phyloP scores from a whole-genome alignment of 1,140 invertebrate species.

The Eurosta solidaginis region DNA sequence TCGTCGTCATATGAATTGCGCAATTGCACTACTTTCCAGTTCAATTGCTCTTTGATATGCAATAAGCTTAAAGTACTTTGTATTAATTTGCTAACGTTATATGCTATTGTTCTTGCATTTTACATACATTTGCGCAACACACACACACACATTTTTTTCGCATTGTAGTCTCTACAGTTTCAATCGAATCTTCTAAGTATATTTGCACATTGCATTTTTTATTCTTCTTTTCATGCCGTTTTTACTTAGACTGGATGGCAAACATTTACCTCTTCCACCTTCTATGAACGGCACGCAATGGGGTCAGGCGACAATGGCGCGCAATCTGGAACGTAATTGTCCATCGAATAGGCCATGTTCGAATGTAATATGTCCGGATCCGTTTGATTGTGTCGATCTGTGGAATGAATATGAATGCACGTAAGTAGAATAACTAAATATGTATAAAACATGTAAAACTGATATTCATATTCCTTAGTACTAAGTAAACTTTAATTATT shows the following conservation, averaged over 20 bases:
- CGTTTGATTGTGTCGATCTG: constrained; percentile 70
- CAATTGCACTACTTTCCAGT: too few relatives aligned
- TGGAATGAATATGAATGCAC: constrained; percentile 73
- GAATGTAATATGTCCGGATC: constrained; percentile 65
- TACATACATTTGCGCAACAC: too few relatives aligned
- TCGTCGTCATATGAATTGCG: too few relatives aligned
- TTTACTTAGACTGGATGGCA: constrained; percentile 69
- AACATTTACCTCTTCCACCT: constrained; percentile 67
- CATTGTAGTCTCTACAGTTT: too few relatives aligned
- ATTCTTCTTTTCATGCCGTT: constrained; percentile 38
- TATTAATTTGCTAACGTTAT: too few relatives aligned
- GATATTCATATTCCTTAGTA: too few relatives aligned
- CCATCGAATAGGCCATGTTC: constrained; percentile 68
- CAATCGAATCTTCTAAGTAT: background rate
- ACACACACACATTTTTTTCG: too few relatives aligned
- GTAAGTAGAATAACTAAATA: constrained; percentile 60
- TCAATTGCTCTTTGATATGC: too few relatives aligned
- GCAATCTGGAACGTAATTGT: constrained; percentile 64
- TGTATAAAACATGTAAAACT: background rate
- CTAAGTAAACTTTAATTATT: too few relatives aligned
- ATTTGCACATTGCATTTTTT: background rate
- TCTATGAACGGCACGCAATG: constrained; percentile 70
- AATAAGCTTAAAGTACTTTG: too few relatives aligned
- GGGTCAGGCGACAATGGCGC: constrained; percentile 65
- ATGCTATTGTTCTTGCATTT: too few relatives aligned